Evolutionary conservation across 2,797 vertebrate species (phyloP), one percentile per base, ranked within the genome.

Genomic region (Gallinago stenura): DNA sequence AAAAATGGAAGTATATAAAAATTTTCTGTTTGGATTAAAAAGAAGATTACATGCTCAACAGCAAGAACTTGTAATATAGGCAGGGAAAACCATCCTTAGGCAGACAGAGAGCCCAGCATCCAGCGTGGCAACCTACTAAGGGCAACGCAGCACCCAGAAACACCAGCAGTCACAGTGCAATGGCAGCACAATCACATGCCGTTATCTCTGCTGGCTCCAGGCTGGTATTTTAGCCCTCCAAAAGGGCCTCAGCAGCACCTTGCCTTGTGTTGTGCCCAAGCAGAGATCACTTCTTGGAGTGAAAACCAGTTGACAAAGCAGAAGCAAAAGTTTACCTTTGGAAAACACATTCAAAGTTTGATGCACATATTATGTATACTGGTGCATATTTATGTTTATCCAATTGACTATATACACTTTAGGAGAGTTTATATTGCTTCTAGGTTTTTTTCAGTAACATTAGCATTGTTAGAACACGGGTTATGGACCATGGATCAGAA

Each of bases 391-490:
- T 16, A 0, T 2, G 12, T 19, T 50, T 12, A 24, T 10, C 30
- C 43, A 15, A 10, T 1, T 5, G 33, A 8, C 6, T 50, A 15
- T 19, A 6, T 10, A 1, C 9, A 21, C 17, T 10, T 35, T 3
- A 21, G 4, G 4, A 70, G 3, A 2, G 15, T 15, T 78, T 35
- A 68, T 10, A 16, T 4, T 18, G 15, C 5, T 39, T 9, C 3
- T 1, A 25, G 1, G 22, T 1, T 17, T 69, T 60, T 57, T 37
- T n/a, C 56, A 68, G 3, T 31, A 54, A 18, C 10, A 6, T n/a
- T 15, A 37, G 8, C 7, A 2, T 10, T n/a, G 61, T 41, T 5
- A 41, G n/a, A 77, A 7, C 4, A 16, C 7, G 0, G 14, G 0
- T 58, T 25, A 8, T 0, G 1, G n/a, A 35, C 20, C 39, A 62